Conservation (phyloP, 2,888 invertebrate species). For the Rhopalosiphum nymphaeae region DNA sequence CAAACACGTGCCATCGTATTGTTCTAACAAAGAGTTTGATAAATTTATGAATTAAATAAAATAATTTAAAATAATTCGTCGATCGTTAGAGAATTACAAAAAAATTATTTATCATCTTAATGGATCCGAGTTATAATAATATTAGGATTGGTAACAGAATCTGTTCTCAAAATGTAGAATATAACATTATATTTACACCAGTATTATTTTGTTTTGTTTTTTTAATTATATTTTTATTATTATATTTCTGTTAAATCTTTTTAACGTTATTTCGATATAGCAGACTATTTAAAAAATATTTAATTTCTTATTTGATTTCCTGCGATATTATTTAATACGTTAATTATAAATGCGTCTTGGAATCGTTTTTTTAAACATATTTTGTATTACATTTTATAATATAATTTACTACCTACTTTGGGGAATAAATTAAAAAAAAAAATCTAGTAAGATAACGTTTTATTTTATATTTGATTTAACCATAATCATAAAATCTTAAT, state of each 20-base stretch:
- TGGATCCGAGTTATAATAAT: not conserved
- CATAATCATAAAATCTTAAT: not conserved
- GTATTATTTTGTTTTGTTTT: too few relatives aligned
- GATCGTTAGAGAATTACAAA: not conserved
- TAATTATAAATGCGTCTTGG: not conserved
- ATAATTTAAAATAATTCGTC: not conserved
- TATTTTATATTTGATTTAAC: not conserved
- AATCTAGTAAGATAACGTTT: not conserved
- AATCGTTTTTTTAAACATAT: not conserved
- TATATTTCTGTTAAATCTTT: not conserved
- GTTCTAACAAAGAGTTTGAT: not conserved
- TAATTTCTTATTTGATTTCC: not conserved
- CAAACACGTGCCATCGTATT: not conserved
- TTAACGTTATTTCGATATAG: not conserved
- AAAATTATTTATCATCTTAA: not conserved
- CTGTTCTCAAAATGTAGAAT: not conserved
- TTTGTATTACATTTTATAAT: not conserved
- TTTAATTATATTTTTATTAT: not conserved
- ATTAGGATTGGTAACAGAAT: not conserved
- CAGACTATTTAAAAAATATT: not conserved
- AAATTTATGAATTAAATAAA: not conserved
- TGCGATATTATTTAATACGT: not conserved
- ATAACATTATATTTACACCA: not conserved
- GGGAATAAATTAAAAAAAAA: not conserved
- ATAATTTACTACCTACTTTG: not conserved